These are phyloP conservation scores for Rhea pennata DNA, from an alignment of 2,113 vertebrate species.

Conservation along the genomic window DNA sequence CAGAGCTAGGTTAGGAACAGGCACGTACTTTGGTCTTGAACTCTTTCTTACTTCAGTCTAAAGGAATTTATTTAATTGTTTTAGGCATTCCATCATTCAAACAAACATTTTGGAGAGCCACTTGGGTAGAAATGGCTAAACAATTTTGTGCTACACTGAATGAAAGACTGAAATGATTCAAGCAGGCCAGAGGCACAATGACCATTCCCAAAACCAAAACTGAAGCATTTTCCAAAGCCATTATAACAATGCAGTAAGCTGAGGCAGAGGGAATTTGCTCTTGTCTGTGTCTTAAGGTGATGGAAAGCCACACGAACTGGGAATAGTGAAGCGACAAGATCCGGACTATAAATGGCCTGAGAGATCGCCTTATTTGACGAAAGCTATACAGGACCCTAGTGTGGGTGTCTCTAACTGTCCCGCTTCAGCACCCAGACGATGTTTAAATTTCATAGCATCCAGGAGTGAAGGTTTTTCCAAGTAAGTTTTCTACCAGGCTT, in stretches of 20 bases:
- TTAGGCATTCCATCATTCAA: too few relatives aligned
- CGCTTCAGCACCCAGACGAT: neutral
- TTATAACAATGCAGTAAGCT: neutral
- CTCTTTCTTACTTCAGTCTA: neutral
- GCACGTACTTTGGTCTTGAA: neutral
- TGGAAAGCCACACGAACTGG: neutral
- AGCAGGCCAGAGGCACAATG: too few relatives aligned
- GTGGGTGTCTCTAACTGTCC: neutral
- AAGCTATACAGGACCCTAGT: neutral
- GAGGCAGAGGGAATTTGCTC: neutral
- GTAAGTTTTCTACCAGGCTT: neutral
- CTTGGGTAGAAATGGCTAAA: too few relatives aligned
- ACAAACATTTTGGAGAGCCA: too few relatives aligned
- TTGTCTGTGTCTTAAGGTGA: neutral
- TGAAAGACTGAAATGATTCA: too few relatives aligned
- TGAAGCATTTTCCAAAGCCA: neutral
- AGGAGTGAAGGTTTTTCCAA: neutral
- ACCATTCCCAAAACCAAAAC: too few relatives aligned
- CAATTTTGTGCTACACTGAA: too few relatives aligned
- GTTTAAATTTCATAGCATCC: neutral
- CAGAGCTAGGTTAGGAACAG: neutral
- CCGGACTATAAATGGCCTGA: neutral
- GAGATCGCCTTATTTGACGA: neutral
- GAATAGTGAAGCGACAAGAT: neutral
- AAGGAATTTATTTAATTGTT: too few relatives aligned